These are phyloP conservation scores for Euproctis similis DNA, from an alignment of 2,888 invertebrate genomes.

Conservation along the genomic window DNA sequence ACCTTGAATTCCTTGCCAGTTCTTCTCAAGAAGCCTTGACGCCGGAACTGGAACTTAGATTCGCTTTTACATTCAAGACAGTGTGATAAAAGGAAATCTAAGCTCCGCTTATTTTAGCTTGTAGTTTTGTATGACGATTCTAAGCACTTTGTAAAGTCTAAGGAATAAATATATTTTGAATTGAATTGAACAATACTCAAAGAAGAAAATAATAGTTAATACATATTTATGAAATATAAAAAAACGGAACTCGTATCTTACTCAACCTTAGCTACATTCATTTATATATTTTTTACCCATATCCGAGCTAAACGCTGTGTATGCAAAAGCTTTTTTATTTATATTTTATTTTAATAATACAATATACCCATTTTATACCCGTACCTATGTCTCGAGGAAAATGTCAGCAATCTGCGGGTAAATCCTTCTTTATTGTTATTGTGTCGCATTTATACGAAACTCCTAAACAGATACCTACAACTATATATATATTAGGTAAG, in stretches of 20 bases:
- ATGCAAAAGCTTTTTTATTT: slow-evolving; percentile 64
- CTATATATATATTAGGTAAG: slow-evolving; percentile 56
- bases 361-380: slow-evolving; percentile 50
- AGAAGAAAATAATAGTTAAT: slow-evolving; percentile 6
- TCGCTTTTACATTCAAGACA: too few relatives aligned
- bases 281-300: slow-evolving; percentile 26
- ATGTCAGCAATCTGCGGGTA: slow-evolving; percentile 65
- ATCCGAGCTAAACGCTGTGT: slow-evolving; percentile 36
- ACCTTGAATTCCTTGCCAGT: too few relatives aligned
- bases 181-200: too few relatives aligned
- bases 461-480: slow-evolving; percentile 59
- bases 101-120: too few relatives aligned
- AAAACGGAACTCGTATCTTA: slow-evolving; percentile 16
- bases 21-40: too few relatives aligned
- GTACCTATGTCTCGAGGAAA: slow-evolving; percentile 55
- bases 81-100: too few relatives aligned
- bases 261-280: slow-evolving; percentile 19
- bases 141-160: too few relatives aligned
- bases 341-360: too few relatives aligned
- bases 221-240: slow-evolving; percentile 10
- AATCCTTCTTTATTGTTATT: slow-evolving; percentile 70
- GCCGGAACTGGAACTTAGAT: too few relatives aligned
- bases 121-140: too few relatives aligned
- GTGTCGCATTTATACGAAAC: slow-evolving; percentile 62
- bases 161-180: too few relatives aligned